phyloP scores from a whole-genome alignment of 2,797 vertebrate genomes.

The Molossus alvarezi region DNA sequence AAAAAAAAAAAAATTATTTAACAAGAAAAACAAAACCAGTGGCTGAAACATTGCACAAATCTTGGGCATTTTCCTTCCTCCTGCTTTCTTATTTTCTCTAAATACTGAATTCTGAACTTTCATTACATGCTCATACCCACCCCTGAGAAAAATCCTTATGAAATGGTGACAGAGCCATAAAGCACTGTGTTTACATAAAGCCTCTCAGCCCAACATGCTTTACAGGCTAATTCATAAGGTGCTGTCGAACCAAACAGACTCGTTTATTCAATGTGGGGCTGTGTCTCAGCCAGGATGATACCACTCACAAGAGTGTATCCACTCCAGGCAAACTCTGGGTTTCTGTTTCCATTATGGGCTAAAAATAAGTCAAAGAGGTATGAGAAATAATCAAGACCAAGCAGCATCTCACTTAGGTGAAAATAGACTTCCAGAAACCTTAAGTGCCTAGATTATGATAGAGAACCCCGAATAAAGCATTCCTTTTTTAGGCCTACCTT shows the following conservation, averaged over 20 bases:
- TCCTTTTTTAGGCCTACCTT: not conserved
- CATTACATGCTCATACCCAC: not conserved
- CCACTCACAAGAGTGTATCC: not conserved
- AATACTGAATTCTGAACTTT: not conserved
- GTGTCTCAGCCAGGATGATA: not conserved
- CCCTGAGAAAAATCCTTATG: not conserved
- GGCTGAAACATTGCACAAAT: not conserved
- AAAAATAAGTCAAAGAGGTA: not conserved
- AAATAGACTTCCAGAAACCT: slow-evolving; percentile 7
- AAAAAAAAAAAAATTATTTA: too few species aligned
- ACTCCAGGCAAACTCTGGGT: not conserved
- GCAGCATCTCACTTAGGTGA: not conserved
- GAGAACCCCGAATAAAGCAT: not conserved
- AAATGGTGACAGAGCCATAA: not conserved
- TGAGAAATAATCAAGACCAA: slow-evolving; percentile 39
- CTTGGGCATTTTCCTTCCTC: not conserved
- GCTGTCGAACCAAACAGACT: not conserved
- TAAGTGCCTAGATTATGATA: not conserved
- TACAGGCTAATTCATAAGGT: not conserved
- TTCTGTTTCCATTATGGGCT: not conserved
- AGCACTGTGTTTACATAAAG: not conserved
- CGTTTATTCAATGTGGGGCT: not conserved
- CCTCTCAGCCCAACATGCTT: not conserved
- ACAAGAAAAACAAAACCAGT: not conserved
- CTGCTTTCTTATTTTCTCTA: not conserved